Base-by-base conservation (phyloP, 2,888 invertebrate species). In the Pogonocherus hispidulus region DNA sequence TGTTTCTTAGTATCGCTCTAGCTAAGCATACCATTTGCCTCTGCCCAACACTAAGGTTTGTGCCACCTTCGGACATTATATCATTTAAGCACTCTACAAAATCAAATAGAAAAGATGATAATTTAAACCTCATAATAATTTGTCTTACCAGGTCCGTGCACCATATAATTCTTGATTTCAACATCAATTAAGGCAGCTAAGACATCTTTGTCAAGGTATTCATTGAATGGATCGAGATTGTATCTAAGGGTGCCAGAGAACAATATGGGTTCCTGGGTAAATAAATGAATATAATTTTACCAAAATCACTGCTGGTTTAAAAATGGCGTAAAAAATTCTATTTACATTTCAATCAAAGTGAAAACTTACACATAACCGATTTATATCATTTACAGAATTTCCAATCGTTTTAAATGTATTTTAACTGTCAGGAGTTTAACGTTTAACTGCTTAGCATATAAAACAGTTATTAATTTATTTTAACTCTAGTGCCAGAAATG, bases 11-110 rank as follows among this genome's bases (percentile, higher is more conserved):
- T 62, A 95, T 89, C 0, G 95, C 94, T 64, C 95, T 87, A 0
- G 94, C 94, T 65, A 95, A 85, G 79, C 94, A 95, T 63, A 95
- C 88, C 67, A 95, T 86, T 83, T 95, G 95, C 27, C 94, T 86
- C 81, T 95, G 94, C 0, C 95, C 95, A 62, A 94, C 92, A 44
- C 94, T 94, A 76, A 94, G 89, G 83, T 94, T 94, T 8, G 87
- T 84, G 0, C 94, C 94, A 0, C 93, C 92, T 81, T 94, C 93
- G 0, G 90, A 87, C 44, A 94, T 89, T 75, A 89, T 87, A 54
- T 87, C 88, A 69, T 92, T 89, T 27, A 95, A 57, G 16, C 85
- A 79, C 27, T 64, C 80, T 79, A 59, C 14, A 71, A 69, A 44
- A n/a, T n/a, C n/a, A n/a, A n/a, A n/a, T n/a, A 41, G 32, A 41